Evolutionary conservation across 2,797 vertebrate species (phyloP).

Genomic region (Antennarius maculatus): DNA sequence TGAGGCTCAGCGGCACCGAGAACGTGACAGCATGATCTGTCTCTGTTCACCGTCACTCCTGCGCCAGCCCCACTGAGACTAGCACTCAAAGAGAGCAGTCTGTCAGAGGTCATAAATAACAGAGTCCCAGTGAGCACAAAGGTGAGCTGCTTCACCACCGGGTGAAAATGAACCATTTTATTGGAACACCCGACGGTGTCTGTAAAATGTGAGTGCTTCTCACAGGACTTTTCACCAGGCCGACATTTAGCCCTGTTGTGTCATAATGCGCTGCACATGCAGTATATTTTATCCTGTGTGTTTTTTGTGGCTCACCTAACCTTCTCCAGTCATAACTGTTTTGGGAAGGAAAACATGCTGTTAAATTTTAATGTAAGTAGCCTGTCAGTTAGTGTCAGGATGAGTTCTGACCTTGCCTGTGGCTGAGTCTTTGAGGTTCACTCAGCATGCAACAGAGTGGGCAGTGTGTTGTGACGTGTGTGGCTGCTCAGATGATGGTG

Average conservation of each 20-base stretch:
- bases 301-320: slow-evolving; percentile 22
- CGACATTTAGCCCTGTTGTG: slow-evolving; percentile 37
- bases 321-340: slow-evolving; percentile 37
- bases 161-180: slow-evolving; percentile 84
- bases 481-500: slow-evolving; percentile 14
- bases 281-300: slow-evolving; percentile 20
- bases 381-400: slow-evolving; percentile 35
- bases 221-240: slow-evolving; percentile 51
- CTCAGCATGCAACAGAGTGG: slow-evolving; percentile 58
- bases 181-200: slow-evolving; percentile 73
- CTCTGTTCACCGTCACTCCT: slow-evolving; percentile 77
- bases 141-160: slow-evolving; percentile 74
- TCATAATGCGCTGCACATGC: slow-evolving; percentile 54
- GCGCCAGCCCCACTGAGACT: slow-evolving; percentile 67
- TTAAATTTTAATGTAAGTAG: slow-evolving; percentile 48
- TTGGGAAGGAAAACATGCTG: slow-evolving; percentile 40
- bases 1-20: slow-evolving; percentile 61
- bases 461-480: slow-evolving; percentile 44
- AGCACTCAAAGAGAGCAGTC: slow-evolving; percentile 76
- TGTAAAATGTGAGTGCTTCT: slow-evolving; percentile 73
- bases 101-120: slow-evolving; percentile 81
- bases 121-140: slow-evolving; percentile 72
- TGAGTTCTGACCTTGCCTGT: slow-evolving; percentile 38
- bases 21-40: slow-evolving; percentile 78
- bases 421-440: no score